A percentile compares a stretch with the other conserved stretches of the same genome.
Evolutionary conservation across 2,888 invertebrate species (phyloP).

Genomic region (Phanerotoma sp.): DNA sequence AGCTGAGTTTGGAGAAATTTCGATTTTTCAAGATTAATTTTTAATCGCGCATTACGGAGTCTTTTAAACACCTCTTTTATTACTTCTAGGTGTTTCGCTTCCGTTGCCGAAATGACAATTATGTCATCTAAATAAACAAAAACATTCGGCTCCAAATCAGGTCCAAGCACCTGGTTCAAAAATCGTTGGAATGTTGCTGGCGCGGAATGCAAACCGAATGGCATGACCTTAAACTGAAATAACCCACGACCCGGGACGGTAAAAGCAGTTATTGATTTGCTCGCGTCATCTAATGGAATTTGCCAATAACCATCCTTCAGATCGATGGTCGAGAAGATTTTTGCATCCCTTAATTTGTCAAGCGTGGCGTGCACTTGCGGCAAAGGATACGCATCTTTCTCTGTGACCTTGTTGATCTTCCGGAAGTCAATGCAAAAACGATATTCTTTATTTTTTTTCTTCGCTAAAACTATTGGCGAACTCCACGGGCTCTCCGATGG

Average conservation of each 20-base stretch:
- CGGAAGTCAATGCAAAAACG: slow-evolving; percentile 43
- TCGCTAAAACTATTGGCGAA: slow-evolving; percentile 40
- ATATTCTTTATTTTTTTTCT: slow-evolving; percentile 37
- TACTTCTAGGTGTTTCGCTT: slow-evolving; percentile 1
- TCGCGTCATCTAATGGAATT: slow-evolving; percentile 32
- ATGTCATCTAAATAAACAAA: slow-evolving; percentile 7
- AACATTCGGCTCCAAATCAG: slow-evolving; percentile 4
- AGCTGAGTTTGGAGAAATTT: slow-evolving; percentile 36
- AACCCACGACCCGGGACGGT: slow-evolving; percentile 39
- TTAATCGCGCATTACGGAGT: slow-evolving; percentile 32
- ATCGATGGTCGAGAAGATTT: slow-evolving; percentile 9
- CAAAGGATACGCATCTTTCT: slow-evolving; percentile 43
- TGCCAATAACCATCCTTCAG: slow-evolving; percentile 32
- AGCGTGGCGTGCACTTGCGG: slow-evolving; percentile 40
- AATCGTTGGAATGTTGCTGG: slow-evolving; percentile 16
- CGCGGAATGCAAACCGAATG: slow-evolving; percentile 38
- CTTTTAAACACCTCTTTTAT: slow-evolving; percentile 31
- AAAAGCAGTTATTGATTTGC: slow-evolving; percentile 40
- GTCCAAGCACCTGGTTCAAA: not conserved
- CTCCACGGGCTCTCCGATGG: slow-evolving; percentile 39
- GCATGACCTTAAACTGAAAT: slow-evolving; percentile 42
- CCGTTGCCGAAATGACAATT: not conserved
- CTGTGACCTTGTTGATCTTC: slow-evolving; percentile 41
- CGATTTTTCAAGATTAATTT: slow-evolving; percentile 37
- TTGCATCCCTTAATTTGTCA: slow-evolving; percentile 25